Evolutionary conservation across 2,888 invertebrate genomes (phyloP), one percentile per base, ranked within the genome.

Genomic region (Orchesella flavescens): DNA sequence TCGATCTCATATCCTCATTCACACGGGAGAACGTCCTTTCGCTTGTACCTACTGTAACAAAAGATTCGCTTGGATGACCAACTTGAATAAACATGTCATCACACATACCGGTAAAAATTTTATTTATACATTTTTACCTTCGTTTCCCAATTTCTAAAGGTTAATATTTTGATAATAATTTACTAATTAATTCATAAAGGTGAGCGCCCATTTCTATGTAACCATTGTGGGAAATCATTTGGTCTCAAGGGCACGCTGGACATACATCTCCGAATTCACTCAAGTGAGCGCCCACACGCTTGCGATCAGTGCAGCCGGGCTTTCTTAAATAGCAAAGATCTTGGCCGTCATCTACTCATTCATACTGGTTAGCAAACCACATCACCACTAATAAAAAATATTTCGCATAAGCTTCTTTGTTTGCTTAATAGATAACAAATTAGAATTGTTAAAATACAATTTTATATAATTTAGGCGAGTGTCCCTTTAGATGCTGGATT

Each of bases 271-370:
- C 89, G 90, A 66, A 90, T 92, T 4, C 94, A 94, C 88, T 89
- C 90, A 4, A 90, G 91, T 84, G 90, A 91, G 4, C 91, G 92
- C 57, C 91, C 92, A 7, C 92, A 93, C 90, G 90, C 91, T 87
- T 95, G 95, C 89, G 90, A 92, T 87, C 91, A 92, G 80, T 95
- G 95, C 87, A 90, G 91, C 17, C 94, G 93, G 89, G 90, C 92
- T 21, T 95, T 95, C 90, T 92, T 92, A 86, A 93, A 94, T 89
- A 91, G 92, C 69, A 93, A 94, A 89, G 94, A 94, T 89, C 91
- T 95, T 89, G 91, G 93, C 66, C 91, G 95, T 0, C 95, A 95
- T 89, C 91, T 92, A 59, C 92, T 93, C 71, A 93, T 93, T 63
- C 95, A 95, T 89, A 91, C 92, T 59, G 93, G 94, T 94, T 91